Evolutionary conservation across 2,888 invertebrate genomes (phyloP).

Genomic region (Disparrhopalites patrizii): DNA sequence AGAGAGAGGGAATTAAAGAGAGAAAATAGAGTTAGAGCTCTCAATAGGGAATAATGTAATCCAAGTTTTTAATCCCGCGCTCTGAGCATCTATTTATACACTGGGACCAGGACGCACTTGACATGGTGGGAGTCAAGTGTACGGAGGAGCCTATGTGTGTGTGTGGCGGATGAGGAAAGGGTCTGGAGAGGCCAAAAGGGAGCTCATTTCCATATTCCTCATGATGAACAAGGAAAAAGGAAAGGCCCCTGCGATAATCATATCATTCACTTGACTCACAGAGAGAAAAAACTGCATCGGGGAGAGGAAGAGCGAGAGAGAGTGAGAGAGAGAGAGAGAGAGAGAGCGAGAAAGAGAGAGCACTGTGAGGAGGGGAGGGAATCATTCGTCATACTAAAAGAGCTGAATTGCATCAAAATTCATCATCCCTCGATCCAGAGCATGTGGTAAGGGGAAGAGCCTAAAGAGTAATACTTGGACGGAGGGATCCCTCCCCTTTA

Average conservation of each 20-base stretch:
- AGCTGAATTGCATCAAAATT: conserved; percentile 28
- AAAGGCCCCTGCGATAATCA: conserved; percentile 47
- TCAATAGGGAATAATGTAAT: conserved; percentile 23
- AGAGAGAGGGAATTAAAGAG: no score
- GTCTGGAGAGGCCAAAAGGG: neutral
- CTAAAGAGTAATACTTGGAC: no score
- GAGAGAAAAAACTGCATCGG: neutral
- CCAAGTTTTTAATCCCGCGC: conserved; percentile 12
- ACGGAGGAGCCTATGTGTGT: neutral
- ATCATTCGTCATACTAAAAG: conserved; percentile 35
- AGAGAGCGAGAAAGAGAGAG: neutral
- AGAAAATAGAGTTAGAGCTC: no score
- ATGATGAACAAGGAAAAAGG: conserved; percentile 46
- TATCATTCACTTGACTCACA: conserved; percentile 46
- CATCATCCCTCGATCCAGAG: conserved; percentile 19
- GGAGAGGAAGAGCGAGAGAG: neutral
- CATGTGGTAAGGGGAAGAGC: no score
- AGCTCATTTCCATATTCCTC: conserved; percentile 47
- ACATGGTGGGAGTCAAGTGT: neutral
- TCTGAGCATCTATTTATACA: conserved; percentile 1
- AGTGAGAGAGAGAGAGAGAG: neutral
- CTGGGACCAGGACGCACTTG: neutral
- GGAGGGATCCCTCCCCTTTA: no score
- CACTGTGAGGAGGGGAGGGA: no score
- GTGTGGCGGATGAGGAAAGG: conserved; percentile 3